These are phyloP conservation scores for Pteropus alecto DNA, from an alignment of 2,113 vertebrate genomes.

Conservation along the genomic window DNA sequence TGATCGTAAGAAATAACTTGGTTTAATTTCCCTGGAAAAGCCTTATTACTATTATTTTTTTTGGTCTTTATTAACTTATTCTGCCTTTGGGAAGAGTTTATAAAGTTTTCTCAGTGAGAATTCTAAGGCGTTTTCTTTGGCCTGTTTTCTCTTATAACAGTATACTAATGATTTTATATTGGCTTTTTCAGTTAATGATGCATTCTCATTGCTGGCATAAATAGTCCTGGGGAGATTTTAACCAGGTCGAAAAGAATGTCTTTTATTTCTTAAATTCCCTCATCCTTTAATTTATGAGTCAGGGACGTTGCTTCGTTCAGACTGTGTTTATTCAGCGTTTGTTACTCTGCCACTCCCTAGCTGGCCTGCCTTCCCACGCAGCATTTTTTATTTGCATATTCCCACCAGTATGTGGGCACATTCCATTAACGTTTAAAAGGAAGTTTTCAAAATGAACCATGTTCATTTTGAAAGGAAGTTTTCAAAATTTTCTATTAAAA, in stretches of 20 bases:
- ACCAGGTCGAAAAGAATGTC: neutral
- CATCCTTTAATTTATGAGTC: neutral
- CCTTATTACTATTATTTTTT: neutral
- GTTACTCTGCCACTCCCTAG: neutral
- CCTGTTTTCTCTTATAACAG: neutral
- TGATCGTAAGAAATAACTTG: neutral
- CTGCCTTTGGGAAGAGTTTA: neutral
- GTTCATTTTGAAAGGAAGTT: neutral
- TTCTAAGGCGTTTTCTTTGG: neutral
- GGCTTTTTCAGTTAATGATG: neutral
- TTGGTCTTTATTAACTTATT: neutral
- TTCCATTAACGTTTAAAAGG: neutral
- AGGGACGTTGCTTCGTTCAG: neutral
- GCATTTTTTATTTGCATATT: neutral
- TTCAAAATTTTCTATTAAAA: neutral
- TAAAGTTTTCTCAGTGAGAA: neutral
- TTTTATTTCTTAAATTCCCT: neutral
- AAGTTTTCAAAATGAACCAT: neutral
- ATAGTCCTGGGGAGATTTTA: neutral
- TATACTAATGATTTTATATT: slow-evolving; percentile 16
- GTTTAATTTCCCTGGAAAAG: neutral
- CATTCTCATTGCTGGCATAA: slow-evolving; percentile 4
- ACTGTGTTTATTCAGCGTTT: neutral
- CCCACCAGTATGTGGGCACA: neutral
- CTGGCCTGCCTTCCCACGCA: neutral